Percentiles rank a stretch among this genome's conserved stretches.
Conservation (phyloP, 2,113 vertebrate species). For the Phrynocephalus versicolor region DNA sequence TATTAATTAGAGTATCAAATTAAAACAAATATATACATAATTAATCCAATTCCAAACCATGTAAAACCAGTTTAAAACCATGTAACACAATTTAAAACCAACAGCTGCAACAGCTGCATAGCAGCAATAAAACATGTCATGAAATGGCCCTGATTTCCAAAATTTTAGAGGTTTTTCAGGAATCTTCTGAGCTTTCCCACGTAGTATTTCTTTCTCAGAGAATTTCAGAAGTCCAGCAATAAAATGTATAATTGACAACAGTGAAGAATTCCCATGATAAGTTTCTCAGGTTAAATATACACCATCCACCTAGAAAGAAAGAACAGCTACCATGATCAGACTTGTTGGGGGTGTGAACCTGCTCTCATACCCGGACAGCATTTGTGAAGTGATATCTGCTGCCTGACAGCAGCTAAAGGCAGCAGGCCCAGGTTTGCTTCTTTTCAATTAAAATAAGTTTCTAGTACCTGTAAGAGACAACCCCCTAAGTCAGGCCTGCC, state of each 20-base stretch:
- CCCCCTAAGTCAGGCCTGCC: too few relatives aligned
- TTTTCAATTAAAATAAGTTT: neutral
- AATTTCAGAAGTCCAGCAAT: neutral
- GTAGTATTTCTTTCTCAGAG: neutral
- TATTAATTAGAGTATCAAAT: too few relatives aligned
- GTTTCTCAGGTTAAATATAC: neutral
- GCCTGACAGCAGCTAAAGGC: neutral
- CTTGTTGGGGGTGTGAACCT: constrained; percentile 12
- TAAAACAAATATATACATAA: too few relatives aligned
- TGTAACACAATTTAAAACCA: too few relatives aligned
- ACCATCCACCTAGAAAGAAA: neutral
- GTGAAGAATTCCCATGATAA: constrained; percentile 11
- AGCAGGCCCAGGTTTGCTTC: neutral
- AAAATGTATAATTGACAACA: neutral
- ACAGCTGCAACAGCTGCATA: too few relatives aligned
- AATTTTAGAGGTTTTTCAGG: neutral
- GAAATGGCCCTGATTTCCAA: too few relatives aligned
- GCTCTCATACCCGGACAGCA: too few relatives aligned
- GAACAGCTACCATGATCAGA: neutral
- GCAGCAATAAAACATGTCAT: too few relatives aligned
- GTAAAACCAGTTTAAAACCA: too few relatives aligned
- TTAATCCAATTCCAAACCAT: too few relatives aligned
- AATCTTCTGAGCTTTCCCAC: neutral
- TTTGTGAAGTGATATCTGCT: neutral
- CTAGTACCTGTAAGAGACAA: neutral